Evolutionary conservation across 2,113 vertebrate genomes (phyloP).

Genomic region (Oryctolagus cuniculus): mOryCun1.1 NC_091452.1:16874001-16874500

Average conservation of each 20-base stretch:
- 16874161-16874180: background rate
- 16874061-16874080: background rate
- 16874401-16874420: background rate
- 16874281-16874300: background rate
- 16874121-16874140: background rate
- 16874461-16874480: background rate
- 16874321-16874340: background rate
- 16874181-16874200: background rate
- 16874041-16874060: background rate
- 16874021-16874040: background rate
- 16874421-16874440: background rate
- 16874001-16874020: background rate
- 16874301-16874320: background rate
- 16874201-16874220: background rate
- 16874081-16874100: background rate
- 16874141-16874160: background rate
- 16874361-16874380: background rate
- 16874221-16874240: background rate
- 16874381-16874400: background rate
- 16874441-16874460: background rate
- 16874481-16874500: background rate
- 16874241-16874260: background rate
- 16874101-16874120: background rate
- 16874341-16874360: background rate
- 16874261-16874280: background rate